A percentile compares a stretch with the other conserved stretches of the same genome.
These are phyloP conservation scores for Phyllostomus discolor DNA, from an alignment of 2,113 vertebrate genomes.

Conservation along the genomic window DNA sequence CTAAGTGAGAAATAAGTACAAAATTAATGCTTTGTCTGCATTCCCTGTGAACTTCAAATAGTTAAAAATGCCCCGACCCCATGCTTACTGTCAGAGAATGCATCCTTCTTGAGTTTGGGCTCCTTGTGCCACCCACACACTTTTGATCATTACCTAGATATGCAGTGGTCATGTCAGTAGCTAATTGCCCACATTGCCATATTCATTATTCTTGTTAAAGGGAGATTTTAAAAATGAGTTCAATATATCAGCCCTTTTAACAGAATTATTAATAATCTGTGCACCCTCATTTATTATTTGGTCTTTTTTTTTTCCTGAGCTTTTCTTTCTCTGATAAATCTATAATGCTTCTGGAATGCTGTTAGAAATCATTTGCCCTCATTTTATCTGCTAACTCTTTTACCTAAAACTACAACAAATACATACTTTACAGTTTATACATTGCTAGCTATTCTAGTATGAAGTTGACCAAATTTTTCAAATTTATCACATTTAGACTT, in stretches of 20 bases:
- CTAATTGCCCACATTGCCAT: slow-evolving; percentile 68
- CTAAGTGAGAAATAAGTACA: slow-evolving; percentile 18
- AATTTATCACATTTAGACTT: not conserved
- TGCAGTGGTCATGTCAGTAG: slow-evolving; percentile 66
- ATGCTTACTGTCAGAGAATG: not conserved
- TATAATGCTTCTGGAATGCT: slow-evolving; percentile 32
- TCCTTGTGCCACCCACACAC: slow-evolving; percentile 53
- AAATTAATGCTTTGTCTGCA: not conserved
- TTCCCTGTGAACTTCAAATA: slow-evolving; percentile 1
- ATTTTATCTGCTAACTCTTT: not conserved
- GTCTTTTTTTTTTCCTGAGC: slow-evolving; percentile 38
- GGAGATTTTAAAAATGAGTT: slow-evolving; percentile 74
- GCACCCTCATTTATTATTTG: slow-evolving; percentile 71
- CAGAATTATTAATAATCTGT: slow-evolving; percentile 71
- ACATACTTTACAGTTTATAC: not conserved
- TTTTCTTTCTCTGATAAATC: slow-evolving; percentile 61
- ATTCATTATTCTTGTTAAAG: slow-evolving; percentile 76
- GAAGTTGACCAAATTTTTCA: not conserved
- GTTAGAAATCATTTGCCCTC: not conserved
- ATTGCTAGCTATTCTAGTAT: not conserved
- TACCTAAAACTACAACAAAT: not conserved
- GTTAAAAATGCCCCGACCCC: not conserved
- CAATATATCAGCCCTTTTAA: slow-evolving; percentile 73
- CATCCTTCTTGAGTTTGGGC: not conserved
- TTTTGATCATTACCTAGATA: slow-evolving; percentile 68